phyloP scores from a whole-genome alignment of 92 coral and sea anemone species.

The Pocillopora meandrina region DNA sequence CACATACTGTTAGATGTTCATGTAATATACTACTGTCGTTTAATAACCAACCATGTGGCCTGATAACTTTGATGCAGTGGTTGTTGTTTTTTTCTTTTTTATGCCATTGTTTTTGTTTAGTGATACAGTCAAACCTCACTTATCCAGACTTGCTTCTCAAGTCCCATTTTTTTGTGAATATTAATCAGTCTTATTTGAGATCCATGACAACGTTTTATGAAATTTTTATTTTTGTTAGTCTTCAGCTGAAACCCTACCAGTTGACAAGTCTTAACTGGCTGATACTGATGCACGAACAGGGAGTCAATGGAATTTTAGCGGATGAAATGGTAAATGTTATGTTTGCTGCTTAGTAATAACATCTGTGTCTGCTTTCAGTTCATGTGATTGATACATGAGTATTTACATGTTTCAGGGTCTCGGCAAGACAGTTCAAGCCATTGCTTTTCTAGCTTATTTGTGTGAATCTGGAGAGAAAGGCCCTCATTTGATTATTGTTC shows the following conservation, averaged over 20 bases:
- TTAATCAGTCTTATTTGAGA: too few species aligned
- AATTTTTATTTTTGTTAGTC: constrained; percentile 36
- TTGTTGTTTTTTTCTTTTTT: too few species aligned
- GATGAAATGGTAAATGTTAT: constrained; percentile 85
- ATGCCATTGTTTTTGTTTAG: too few species aligned
- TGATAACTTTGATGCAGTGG: too few species aligned
- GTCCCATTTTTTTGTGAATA: too few species aligned
- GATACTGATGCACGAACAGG: constrained; percentile 77
- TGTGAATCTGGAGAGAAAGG: constrained; percentile 82
- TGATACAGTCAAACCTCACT: too few species aligned
- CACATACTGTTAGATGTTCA: not conserved
- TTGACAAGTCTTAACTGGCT: constrained; percentile 92
- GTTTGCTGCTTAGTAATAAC: not conserved
- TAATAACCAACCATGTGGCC: too few species aligned
- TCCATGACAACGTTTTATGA: not conserved
- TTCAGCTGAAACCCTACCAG: constrained; percentile 92
- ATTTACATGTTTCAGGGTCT: constrained; percentile 71
- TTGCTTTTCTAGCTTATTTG: constrained; percentile 86
- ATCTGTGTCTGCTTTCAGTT: not conserved
- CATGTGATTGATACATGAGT: not conserved
- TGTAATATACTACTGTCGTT: too few species aligned
- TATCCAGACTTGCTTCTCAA: too few species aligned
- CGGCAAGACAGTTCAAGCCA: constrained; percentile 94
- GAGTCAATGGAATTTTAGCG: constrained; percentile 84
- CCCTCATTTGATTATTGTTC: constrained; percentile 86